Evolutionary conservation across 2,888 invertebrate species (phyloP).

Genomic region (Conistra vaccinii): DNA sequence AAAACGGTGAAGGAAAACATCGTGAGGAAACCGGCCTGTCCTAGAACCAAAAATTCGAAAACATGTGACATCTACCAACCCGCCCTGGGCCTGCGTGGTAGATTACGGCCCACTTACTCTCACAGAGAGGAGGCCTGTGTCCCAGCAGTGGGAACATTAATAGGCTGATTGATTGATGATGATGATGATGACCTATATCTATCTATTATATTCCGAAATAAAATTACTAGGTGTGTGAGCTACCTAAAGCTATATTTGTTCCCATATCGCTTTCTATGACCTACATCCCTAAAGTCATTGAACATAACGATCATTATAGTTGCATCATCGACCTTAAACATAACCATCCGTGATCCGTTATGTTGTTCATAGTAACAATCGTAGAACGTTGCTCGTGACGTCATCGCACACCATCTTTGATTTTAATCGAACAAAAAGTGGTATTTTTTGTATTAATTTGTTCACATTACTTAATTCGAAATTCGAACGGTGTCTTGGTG

Average conservation of each 20-base stretch:
- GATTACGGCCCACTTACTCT: too few relatives aligned
- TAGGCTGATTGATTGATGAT: too few relatives aligned
- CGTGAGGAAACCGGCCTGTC: too few relatives aligned
- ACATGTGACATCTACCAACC: too few relatives aligned
- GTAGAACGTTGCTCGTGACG: conserved; percentile 23
- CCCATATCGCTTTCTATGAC: conserved; percentile 9
- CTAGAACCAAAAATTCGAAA: too few relatives aligned
- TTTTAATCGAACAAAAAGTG: background rate
- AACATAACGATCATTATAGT: conserved; percentile 28
- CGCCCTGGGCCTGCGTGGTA: too few relatives aligned
- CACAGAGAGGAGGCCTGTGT: too few relatives aligned
- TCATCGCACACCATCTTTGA: conserved; percentile 12
- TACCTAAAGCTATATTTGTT: background rate
- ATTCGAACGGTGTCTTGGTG: background rate
- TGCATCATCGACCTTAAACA: conserved; percentile 61
- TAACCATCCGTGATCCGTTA: conserved; percentile 40
- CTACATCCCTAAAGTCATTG: background rate
- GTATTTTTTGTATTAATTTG: background rate
- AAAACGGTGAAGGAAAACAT: too few relatives aligned
- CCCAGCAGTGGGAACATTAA: too few relatives aligned
- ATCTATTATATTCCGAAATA: too few relatives aligned
- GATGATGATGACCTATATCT: too few relatives aligned
- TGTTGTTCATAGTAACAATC: conserved; percentile 13
- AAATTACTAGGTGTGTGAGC: too few relatives aligned
- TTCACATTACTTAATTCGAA: background rate